Evolutionary conservation across 2,113 vertebrate genomes (phyloP).

Genomic region (human (Homo sapiens)): GRCh38 chr1:53130001-53130500

Average conservation of each 20-base stretch:
- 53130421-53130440: not conserved
- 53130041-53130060: not conserved
- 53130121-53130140: not conserved
- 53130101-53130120: not conserved
- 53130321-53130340: not conserved
- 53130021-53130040: not conserved
- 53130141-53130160: not conserved
- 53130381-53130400: not conserved
- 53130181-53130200: not conserved
- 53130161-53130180: not conserved
- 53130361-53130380: not conserved
- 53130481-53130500: no score
- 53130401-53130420: not conserved
- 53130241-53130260: not conserved
- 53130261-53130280: not conserved
- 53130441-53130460: not conserved
- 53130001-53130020: not conserved
- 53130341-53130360: not conserved
- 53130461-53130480: not conserved
- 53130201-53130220: not conserved
- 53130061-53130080: no score
- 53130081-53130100: not conserved
- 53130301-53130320: not conserved
- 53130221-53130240: not conserved
- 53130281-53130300: not conserved